phyloP scores from a whole-genome alignment of 2,888 invertebrate species.

The Ariolimax columbianus region DNA sequence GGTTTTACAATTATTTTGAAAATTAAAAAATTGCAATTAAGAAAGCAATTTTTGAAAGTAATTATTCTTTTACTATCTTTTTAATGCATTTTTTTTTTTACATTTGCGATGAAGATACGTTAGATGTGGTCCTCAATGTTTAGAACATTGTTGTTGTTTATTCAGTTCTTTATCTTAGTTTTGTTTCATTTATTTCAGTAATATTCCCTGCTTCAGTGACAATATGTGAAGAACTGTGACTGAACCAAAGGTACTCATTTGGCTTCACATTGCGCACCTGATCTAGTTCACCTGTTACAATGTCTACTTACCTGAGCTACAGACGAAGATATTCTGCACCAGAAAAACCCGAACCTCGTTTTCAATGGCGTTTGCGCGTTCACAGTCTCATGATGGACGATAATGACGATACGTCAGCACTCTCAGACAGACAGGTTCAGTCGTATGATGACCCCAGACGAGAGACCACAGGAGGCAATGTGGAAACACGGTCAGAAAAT shows the following conservation, averaged over 20 bases:
- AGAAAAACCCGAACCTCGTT: conserved; percentile 43
- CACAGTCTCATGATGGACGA: conserved; percentile 48
- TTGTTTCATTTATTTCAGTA: not conserved
- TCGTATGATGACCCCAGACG: not conserved
- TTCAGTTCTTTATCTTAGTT: too few species aligned
- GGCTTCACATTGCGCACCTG: not conserved
- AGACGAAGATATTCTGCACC: conserved; percentile 35
- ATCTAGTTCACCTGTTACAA: not conserved
- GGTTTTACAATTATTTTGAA: too few species aligned
- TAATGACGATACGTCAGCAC: not conserved
- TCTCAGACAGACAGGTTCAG: conserved; percentile 12
- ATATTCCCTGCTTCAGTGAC: not conserved
- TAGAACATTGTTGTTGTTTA: too few species aligned
- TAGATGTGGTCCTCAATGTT: too few species aligned
- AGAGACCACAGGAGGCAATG: not conserved
- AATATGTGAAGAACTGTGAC: not conserved
- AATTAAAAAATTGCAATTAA: too few species aligned
- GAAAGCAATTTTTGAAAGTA: too few species aligned
- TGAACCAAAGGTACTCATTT: not conserved
- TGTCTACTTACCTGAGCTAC: conserved; percentile 37
- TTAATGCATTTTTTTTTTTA: too few species aligned
- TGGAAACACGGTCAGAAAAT: not conserved
- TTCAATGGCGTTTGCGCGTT: conserved; percentile 49
- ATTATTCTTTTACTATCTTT: too few species aligned
- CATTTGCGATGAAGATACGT: too few species aligned